Base-by-base conservation (phyloP, 2,888 invertebrate species). In the Eilema griseolum region DNA sequence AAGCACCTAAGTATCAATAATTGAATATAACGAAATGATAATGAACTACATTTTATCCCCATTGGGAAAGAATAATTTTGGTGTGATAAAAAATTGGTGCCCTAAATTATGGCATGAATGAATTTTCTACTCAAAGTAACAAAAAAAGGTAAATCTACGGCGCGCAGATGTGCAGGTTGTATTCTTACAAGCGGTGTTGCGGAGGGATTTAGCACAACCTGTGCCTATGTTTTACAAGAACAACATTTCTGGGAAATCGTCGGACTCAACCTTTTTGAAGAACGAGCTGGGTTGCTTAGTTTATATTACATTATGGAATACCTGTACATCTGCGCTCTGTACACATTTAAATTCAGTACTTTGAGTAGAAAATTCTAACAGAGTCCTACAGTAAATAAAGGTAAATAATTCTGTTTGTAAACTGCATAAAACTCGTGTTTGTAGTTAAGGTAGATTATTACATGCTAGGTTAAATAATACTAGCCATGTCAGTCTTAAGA, bases 271-370 rank as follows among this genome's bases (percentile, higher is more conserved):
- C 52, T 52, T 52, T 52, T 52, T 52, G 52, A 52, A n/a, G n/a
- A 52, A 52, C 52, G 52, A 52, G 52, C 10, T 52, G n/a, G 52
- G 10, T 52, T 52, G 52, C n/a, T 52, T 52, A 52, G 52, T 52
- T 76, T 73, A 71, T 60, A 41, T 70, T 60, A 68, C 73, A 67
- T 73, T 59, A 70, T 52, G 72, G 70, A 72, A 46, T 61, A 63
- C 76, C 67, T 79, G 77, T 79, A 77, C 81, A 78, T 79, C 79
- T 80, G 57, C 62, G 64, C 66, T 71, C 69, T 69, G 75, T 72
- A 77, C 73, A 77, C 68, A 81, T 77, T 81, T 66, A 71, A 71
- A 76, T 78, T 66, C 31, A 37, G 24, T 68, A 52, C 71, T 63
- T 72, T 66, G 33, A 69, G 65, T 71, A 63, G 31, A 37, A 69